phyloP scores from a whole-genome alignment of 2,797 vertebrate genomes.

The Amazona finschi region DNA sequence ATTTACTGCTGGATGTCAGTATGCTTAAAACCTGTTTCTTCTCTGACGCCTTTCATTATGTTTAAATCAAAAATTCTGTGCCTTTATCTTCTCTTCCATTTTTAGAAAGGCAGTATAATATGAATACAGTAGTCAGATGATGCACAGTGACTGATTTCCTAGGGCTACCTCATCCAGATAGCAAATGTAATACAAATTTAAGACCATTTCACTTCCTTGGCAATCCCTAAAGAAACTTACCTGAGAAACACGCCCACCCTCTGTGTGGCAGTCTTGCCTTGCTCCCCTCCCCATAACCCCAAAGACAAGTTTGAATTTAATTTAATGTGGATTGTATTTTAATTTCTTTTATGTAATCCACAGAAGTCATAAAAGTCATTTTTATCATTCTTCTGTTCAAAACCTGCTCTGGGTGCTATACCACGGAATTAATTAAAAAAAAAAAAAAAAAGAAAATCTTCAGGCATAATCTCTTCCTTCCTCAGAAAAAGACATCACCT shows the following conservation, averaged over 20 bases:
- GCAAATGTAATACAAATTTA: slow-evolving; percentile 28
- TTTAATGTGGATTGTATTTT: slow-evolving; percentile 26
- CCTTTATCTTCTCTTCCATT: not conserved
- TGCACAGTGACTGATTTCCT: not conserved
- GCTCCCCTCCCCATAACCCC: not conserved
- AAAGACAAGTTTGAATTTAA: slow-evolving; percentile 8
- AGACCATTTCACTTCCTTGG: not conserved
- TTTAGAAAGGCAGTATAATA: not conserved
- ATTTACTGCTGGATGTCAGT: not conserved
- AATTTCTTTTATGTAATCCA: not conserved
- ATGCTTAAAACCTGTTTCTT: not conserved
- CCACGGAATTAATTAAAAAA: not conserved
- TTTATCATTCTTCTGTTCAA: slow-evolving; percentile 1
- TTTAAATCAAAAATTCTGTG: not conserved
- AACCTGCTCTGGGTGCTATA: not conserved
- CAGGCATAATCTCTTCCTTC: not conserved
- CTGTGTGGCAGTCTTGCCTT: not conserved
- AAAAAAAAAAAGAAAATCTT: not conserved
- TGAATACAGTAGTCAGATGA: not conserved
- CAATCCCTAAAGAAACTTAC: not conserved
- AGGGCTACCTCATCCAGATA: not conserved
- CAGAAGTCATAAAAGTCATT: not conserved
- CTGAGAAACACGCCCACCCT: not conserved
- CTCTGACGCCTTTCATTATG: not conserved
- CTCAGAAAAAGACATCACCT: not conserved